phyloP scores from a whole-genome alignment of 2,888 invertebrate genomes.

The Abscondita cerata region DNA sequence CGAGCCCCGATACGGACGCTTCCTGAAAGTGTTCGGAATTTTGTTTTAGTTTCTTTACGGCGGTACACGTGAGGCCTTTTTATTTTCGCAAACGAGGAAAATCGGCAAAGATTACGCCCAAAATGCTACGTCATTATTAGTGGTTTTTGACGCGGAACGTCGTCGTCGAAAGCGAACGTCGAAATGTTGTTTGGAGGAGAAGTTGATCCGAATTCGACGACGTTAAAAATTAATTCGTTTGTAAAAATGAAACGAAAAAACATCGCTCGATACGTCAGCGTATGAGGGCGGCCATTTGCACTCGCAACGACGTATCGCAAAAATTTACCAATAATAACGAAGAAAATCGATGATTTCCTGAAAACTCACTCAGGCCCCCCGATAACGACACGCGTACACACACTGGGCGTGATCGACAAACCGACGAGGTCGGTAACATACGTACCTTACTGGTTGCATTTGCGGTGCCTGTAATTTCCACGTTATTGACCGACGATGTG shows the following conservation, averaged over 20 bases:
- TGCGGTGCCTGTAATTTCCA: constrained; percentile 51
- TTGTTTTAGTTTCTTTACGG: neutral
- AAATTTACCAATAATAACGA: constrained; percentile 26
- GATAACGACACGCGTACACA: too few relatives aligned
- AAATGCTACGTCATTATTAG: constrained; percentile 32
- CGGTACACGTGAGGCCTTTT: constrained; percentile 18
- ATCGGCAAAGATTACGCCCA: constrained; percentile 31
- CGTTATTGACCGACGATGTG: constrained; percentile 59
- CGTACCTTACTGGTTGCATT: constrained; percentile 41
- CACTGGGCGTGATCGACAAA: neutral
- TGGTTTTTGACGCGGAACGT: constrained; percentile 4
- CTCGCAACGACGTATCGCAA: constrained; percentile 34
- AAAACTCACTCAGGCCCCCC: too few relatives aligned
- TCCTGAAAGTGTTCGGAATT: constrained; percentile 40
- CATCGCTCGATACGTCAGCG: constrained; percentile 40
- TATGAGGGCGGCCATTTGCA: constrained; percentile 41
- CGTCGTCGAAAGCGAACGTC: neutral
- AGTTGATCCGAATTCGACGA: neutral
- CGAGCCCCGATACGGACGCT: constrained; percentile 61
- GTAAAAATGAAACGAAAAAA: constrained; percentile 34
- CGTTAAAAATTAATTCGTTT: neutral
- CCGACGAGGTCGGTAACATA: neutral
- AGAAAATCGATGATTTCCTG: constrained; percentile 38
- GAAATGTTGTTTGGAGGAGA: neutral
- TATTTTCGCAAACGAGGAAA: constrained; percentile 14